Evolutionary conservation across 2,888 invertebrate genomes (phyloP).

Genomic region (Drosophila birchii): DNA sequence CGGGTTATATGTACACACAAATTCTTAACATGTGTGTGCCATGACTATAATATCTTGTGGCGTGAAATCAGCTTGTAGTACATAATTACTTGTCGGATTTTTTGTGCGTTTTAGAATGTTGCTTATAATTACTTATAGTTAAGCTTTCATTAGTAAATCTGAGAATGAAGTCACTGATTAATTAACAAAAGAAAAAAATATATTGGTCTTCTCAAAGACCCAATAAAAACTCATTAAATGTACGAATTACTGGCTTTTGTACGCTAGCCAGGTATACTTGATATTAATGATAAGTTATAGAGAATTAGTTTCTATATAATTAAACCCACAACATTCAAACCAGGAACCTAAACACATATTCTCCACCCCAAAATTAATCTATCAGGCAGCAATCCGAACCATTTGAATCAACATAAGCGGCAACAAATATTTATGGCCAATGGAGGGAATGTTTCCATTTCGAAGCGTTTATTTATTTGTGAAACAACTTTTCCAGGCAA

Average conservation of each 20-base stretch:
- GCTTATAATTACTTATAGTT: neutral
- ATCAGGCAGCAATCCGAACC: conserved; percentile 56
- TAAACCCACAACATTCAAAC: too few species aligned
- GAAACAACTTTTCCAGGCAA: conserved; percentile 67
- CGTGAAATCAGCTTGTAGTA: neutral
- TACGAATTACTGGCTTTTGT: neutral
- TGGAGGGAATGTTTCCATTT: conserved; percentile 61
- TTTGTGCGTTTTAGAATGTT: neutral
- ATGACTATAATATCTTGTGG: neutral
- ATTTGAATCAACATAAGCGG: conserved; percentile 73
- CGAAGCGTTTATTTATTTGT: conserved; percentile 57
- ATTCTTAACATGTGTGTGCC: neutral
- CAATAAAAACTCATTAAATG: too few species aligned
- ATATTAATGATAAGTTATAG: neutral
- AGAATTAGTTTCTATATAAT: too few species aligned
- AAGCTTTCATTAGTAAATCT: neutral
- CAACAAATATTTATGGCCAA: conserved; percentile 71
- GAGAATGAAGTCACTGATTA: neutral
- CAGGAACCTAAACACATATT: neutral
- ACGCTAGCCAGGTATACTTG: neutral
- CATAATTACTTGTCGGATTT: neutral
- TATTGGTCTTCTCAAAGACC: neutral
- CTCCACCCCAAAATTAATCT: conserved; percentile 3
- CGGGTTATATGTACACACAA: neutral
- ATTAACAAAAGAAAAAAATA: neutral